Conservation (phyloP, 2,797 vertebrate genomes). For the Brotogeris chrysoptera region DNA sequence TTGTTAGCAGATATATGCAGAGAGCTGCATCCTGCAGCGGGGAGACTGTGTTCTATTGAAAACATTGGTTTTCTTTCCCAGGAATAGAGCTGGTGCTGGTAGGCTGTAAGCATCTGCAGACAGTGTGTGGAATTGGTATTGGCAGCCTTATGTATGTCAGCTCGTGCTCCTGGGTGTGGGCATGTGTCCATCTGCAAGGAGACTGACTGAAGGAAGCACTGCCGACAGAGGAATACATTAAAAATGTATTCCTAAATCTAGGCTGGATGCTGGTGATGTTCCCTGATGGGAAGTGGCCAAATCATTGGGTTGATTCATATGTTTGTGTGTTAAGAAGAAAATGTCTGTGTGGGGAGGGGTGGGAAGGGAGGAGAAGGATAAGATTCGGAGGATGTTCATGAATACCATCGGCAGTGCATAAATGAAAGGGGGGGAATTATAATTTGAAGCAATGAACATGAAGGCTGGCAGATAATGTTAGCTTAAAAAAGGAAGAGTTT, state of each 20-base stretch:
- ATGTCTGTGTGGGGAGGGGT: neutral
- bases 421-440: neutral
- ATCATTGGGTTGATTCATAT: neutral
- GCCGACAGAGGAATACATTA: fast-evolving
- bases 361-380: neutral
- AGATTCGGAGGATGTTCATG: neutral
- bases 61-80: neutral
- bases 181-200: neutral
- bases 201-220: fast-evolving
- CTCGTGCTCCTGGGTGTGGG: neutral
- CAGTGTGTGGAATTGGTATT: neutral
- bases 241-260: neutral
- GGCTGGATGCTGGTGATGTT: neutral
- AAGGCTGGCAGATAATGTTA: neutral
- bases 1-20: conserved; percentile 50
- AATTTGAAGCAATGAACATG: neutral
- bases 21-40: conserved; percentile 38
- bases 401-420: fast-evolving
- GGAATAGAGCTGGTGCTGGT: neutral
- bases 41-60: neutral
- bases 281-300: neutral
- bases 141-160: neutral
- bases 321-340: neutral
- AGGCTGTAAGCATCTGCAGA: neutral
- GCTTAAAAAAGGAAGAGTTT: neutral